phyloP scores from a whole-genome alignment of 2,113 vertebrate species.

The Xenotilapia flavipinnis region DNA sequence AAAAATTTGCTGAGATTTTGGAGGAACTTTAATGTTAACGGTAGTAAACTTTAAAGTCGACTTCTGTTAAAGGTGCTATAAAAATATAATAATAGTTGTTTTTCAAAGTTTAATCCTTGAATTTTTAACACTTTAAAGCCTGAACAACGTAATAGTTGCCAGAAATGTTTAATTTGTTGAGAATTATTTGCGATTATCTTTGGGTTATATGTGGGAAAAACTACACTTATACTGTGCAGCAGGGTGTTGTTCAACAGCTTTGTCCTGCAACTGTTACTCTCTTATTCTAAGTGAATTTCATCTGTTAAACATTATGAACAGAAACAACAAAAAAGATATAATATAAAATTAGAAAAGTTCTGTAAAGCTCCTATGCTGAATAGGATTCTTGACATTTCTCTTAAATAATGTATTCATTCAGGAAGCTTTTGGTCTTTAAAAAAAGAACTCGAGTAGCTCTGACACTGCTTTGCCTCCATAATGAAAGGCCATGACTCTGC shows the following conservation, averaged over 20 bases:
- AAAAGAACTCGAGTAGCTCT: neutral
- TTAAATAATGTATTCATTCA: neutral
- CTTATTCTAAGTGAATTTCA: neutral
- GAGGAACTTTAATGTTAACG: neutral
- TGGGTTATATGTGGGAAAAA: neutral
- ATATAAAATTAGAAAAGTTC: neutral
- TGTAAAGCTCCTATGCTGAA: neutral
- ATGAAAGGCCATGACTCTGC: constrained; percentile 27
- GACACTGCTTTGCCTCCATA: constrained; percentile 21
- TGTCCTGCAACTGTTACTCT: neutral
- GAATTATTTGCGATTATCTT: neutral
- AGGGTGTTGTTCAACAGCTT: neutral
- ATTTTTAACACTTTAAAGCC: neutral
- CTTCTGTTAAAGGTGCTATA: neutral
- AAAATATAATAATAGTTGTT: neutral
- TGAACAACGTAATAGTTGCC: neutral
- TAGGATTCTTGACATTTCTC: neutral
- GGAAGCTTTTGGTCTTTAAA: neutral
- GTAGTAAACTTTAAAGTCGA: neutral
- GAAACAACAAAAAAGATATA: neutral
- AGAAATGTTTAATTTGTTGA: neutral
- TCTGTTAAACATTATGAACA: neutral
- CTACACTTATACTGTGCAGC: neutral
- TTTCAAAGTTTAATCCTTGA: neutral
- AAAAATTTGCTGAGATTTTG: neutral